phyloP scores from a whole-genome alignment of 2,888 invertebrate genomes.

The Caenorhabditis sp. region DNA sequence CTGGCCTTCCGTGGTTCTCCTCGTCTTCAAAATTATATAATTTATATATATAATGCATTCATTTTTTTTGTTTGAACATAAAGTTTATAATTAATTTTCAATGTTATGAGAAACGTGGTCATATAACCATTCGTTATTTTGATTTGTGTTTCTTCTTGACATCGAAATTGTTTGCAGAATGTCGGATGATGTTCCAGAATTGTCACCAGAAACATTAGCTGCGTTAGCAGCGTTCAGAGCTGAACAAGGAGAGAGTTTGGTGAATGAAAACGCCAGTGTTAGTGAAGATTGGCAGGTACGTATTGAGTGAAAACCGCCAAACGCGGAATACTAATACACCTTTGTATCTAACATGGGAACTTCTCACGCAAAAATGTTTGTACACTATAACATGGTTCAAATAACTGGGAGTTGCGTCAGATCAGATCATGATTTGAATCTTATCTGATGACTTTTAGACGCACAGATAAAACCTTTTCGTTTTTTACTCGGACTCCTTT shows the following conservation, averaged over 20 bases:
- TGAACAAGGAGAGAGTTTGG: conserved; percentile 21
- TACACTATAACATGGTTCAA: no score
- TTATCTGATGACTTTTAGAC: no score
- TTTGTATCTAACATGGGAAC: no score
- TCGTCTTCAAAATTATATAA: background rate
- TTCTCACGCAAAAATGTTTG: no score
- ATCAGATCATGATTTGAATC: no score
- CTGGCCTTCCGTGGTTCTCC: conserved; percentile 1
- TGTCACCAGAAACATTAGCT: conserved; percentile 48
- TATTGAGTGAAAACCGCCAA: no score
- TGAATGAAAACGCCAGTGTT: conserved; percentile 20
- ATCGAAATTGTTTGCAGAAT: conserved; percentile 6
- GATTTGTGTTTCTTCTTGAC: background rate
- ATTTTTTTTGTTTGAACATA: background rate
- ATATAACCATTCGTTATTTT: background rate
- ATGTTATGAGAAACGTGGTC: background rate
- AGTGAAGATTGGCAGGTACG: conserved; percentile 61
- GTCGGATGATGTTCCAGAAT: conserved; percentile 37
- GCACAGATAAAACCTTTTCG: no score
- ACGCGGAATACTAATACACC: no score
- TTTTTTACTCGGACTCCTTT: no score
- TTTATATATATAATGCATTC: conserved; percentile 5
- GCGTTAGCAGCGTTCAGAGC: conserved; percentile 34
- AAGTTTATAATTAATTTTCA: background rate
- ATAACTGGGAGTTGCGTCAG: no score